These are phyloP conservation scores for Oryzias woworae DNA, from an alignment of 2,113 vertebrate species.

Conservation along the genomic window DNA sequence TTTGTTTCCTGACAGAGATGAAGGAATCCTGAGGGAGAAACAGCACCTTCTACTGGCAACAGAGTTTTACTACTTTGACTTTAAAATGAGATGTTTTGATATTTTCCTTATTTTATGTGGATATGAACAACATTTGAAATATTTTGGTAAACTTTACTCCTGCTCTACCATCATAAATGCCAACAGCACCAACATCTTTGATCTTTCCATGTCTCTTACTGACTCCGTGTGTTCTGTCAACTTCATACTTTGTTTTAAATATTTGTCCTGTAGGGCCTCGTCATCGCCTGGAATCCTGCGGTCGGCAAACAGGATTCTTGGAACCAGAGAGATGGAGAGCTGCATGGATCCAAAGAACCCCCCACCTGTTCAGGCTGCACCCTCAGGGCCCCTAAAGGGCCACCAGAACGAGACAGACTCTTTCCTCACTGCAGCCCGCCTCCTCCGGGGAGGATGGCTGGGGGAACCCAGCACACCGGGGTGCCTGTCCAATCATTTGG, in stretches of 20 bases:
- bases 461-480: not conserved
- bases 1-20: no score
- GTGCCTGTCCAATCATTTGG: not conserved
- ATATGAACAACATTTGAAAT: no score
- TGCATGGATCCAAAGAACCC: not conserved
- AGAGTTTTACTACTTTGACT: no score
- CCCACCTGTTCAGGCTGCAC: not conserved
- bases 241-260: not conserved
- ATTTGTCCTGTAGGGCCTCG: not conserved
- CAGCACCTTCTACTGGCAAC: no score
- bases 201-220: not conserved
- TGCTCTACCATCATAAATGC: no score
- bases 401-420: slow-evolving; percentile 19
- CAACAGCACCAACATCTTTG: not conserved
- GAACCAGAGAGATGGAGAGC: slow-evolving; percentile 9
- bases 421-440: slow-evolving; percentile 54
- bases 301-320: fast-evolving
- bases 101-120: no score
- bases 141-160: no score
- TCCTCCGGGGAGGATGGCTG: slow-evolving; percentile 38
- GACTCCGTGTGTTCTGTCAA: no score
- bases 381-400: not conserved
- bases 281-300: not conserved
- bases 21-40: no score
- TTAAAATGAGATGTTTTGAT: no score